Evolutionary conservation across 2,888 invertebrate species (phyloP), one percentile per base, ranked within the genome.

Genomic region (Catocala sponsa): DNA sequence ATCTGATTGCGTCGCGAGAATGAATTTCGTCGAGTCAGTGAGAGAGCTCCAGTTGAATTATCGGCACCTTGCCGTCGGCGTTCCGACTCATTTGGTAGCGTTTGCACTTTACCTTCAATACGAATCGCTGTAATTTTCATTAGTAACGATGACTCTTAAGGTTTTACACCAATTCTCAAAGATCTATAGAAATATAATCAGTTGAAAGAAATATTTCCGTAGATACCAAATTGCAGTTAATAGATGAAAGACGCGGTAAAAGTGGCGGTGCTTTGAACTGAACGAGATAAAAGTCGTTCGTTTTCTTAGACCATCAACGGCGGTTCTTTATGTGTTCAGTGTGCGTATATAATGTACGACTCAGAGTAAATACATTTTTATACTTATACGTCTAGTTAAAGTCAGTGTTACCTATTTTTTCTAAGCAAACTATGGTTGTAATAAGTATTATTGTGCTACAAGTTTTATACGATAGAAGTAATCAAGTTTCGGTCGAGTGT

Each of bases 61-160:
- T 89, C 87, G 85, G 82, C 84, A 85, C 87, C 87, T 85, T 85
- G 79, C 83, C 83, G 75, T 78, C 70, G 74, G 72, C 82, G 84
- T 87, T 88, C 85, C 86, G 74, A 81, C 84, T 89, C 90, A 89
- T 90, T 90, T 90, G 85, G 74, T 83, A 79, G 77, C 83, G 85
- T 86, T 87, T 84, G 88, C 85, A 87, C 83, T 87, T 85, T 85
- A 82, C 85, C 82, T 85, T 81, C 79, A 78, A 80, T 82, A 81
- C 78, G 81, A 80, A 85, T 84, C 80, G 80, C 65, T 79, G 79
- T 83, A 79, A 83, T 84, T 84, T 86, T 84, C 84, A 85, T 86
- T 85, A 83, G 78, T 79, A 75, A 77, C 70, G 79, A 71, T 76
- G 76, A 73, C 73, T 74, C 74, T 77, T 69, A 54, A 70, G 56